phyloP scores from a whole-genome alignment of 1,140 invertebrate species.

The Meloidogyne hapla region DNA sequence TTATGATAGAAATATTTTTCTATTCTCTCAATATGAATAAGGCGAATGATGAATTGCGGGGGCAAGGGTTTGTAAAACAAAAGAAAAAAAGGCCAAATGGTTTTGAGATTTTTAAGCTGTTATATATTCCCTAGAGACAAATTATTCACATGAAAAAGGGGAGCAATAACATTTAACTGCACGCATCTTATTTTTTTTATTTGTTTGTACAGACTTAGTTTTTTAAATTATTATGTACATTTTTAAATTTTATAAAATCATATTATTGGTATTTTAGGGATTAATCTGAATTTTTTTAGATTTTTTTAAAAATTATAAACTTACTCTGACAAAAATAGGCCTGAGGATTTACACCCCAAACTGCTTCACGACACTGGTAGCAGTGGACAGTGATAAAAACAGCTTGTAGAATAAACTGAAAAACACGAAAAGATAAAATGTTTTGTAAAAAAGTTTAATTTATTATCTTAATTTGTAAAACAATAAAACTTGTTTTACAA shows the following conservation, averaged over 20 bases:
- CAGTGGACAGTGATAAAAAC: constrained; percentile 85
- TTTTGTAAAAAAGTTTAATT: too few relatives aligned
- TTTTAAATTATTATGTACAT: not conserved
- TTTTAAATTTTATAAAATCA: not conserved
- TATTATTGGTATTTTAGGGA: not conserved
- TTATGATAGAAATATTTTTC: not conserved
- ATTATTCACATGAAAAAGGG: not conserved
- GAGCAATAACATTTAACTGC: not conserved
- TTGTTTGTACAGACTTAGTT: not conserved
- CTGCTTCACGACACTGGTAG: constrained; percentile 84
- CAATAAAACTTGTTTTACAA: too few relatives aligned
- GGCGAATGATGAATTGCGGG: not conserved
- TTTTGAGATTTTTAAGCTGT: not conserved
- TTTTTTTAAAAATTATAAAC: constrained; percentile 22
- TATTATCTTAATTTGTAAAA: too few relatives aligned
- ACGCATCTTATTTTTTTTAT: not conserved
- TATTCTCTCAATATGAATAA: constrained; percentile 3
- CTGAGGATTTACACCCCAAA: constrained; percentile 77
- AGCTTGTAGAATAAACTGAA: constrained; percentile 79
- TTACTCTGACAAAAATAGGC: constrained; percentile 61
- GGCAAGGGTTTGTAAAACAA: constrained; percentile 5
- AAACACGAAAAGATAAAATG: too few relatives aligned
- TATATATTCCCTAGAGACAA: constrained; percentile 1
- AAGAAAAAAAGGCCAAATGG: not conserved
- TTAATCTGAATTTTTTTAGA: not conserved